Evolutionary conservation across 2,113 vertebrate species (phyloP).

Genomic region (Hydrolagus affinis): DNA sequence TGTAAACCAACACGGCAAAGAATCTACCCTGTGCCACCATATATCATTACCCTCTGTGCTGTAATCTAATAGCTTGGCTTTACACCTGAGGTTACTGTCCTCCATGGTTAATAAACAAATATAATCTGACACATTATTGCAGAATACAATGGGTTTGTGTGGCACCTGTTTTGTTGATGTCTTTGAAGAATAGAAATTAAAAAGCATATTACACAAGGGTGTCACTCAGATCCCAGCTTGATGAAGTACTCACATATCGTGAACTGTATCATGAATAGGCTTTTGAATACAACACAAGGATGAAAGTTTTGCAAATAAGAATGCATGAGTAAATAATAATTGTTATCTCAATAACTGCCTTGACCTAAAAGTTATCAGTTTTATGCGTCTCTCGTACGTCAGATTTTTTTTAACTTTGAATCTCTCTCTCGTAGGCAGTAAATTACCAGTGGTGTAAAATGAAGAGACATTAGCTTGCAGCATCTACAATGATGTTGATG

Average conservation of each 20-base stretch:
- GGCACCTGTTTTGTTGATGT: not conserved
- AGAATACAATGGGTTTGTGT: not conserved
- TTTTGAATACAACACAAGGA: not conserved
- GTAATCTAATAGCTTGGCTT: not conserved
- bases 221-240: not conserved
- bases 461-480: not conserved
- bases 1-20: not conserved
- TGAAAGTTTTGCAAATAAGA: conserved; percentile 2
- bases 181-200: not conserved
- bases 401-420: not conserved
- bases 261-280: not conserved
- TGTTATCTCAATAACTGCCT: no score
- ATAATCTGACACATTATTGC: not conserved
- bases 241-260: not conserved
- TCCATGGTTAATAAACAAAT: not conserved
- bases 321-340: not conserved
- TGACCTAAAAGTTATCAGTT: not conserved
- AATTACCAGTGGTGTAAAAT: not conserved
- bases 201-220: not conserved
- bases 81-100: no score
- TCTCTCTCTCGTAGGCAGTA: not conserved
- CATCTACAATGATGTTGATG: not conserved
- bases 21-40: not conserved
- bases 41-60: not conserved
- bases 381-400: not conserved